Evolutionary conservation across 2,888 invertebrate species (phyloP), one percentile per base, ranked within the genome.

Genomic region (Nezara viridula): DNA sequence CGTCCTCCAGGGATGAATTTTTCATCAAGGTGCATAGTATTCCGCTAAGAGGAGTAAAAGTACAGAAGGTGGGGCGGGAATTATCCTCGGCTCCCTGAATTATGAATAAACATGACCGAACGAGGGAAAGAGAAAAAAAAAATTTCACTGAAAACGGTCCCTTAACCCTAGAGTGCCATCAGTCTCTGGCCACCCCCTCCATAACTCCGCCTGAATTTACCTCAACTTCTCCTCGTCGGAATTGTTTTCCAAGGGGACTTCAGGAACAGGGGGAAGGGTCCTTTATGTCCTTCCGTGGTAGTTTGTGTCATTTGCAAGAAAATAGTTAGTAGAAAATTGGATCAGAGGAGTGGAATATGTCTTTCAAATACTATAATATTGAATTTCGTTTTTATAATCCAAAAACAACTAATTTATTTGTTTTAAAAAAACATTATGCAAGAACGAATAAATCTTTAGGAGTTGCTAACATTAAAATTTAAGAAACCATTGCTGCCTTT

Each of bases 91-190:
- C 27, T 16, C 9, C 49, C 50, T 86, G 86, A 86, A 86, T 86
- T 49, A 86, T 86, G 86, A 86, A 86, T 86, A 86, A 49, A 86
- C 50, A 86, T 86, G 86, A 86, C 86, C 32, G 50, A 49, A 47
- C 50, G 21, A 52, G 66, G 37, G 37, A 21, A 73, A 60, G n/a
- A 55, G 47, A 16, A 47, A 27, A 52, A 52, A 52, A 86, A 86
- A 86, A 52, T 86, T 86, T 50, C 49, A 50, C 19, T 49, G 27
- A 85, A 85, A 47, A 44, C 47, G n/a, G 47, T 44, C 47, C 85
- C 85, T 73, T 37, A 73, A 9, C 66, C 37, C 66, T 37, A 2
- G 19, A 73, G 32, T 37, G 19, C 66, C 66, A 73, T 73, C 66
- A 73, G 32, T 73, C 66, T 73, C 66, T 37, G 21, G 24, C 37